phyloP scores from a whole-genome alignment of 2,797 vertebrate genomes.

The Staurois parvus region DNA sequence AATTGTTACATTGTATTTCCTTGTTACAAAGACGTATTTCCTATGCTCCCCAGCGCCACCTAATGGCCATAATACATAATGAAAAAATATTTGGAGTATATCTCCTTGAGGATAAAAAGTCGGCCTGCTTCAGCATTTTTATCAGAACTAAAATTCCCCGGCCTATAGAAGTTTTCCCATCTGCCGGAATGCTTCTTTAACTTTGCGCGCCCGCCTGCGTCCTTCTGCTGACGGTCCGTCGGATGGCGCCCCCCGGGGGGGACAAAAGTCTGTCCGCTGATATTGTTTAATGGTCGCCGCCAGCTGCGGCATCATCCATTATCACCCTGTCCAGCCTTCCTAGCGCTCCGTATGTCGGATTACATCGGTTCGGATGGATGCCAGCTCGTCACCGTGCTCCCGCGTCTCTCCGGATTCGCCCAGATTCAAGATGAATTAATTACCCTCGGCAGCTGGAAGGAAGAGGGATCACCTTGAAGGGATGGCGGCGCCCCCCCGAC shows the following conservation, averaged over 20 bases:
- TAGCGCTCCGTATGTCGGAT: not conserved
- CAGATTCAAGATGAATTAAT: constrained; percentile 27
- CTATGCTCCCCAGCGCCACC: too few species aligned
- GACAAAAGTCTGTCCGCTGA: not conserved
- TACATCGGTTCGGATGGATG: constrained; percentile 13
- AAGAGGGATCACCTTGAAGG: constrained; percentile 27
- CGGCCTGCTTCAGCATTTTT: too few species aligned
- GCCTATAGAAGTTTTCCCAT: too few species aligned
- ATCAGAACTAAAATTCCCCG: too few species aligned
- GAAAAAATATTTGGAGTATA: too few species aligned
- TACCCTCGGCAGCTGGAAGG: constrained; percentile 8
- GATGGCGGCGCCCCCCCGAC: not conserved
- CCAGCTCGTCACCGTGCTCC: not conserved
- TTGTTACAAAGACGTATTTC: too few species aligned
- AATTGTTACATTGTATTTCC: too few species aligned
- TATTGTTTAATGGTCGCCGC: constrained; percentile 14
- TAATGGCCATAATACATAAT: too few species aligned
- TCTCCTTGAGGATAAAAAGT: too few species aligned
- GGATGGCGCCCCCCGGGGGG: constrained; percentile 6
- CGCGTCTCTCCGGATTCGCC: not conserved
- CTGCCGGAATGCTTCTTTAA: not conserved
- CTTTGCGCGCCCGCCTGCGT: not conserved
- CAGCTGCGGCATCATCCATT: constrained; percentile 2
- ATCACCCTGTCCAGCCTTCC: not conserved
- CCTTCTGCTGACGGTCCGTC: not conserved